Evolutionary conservation across 2,797 vertebrate species (phyloP).

Genomic region (Sebastes vulpes): DNA sequence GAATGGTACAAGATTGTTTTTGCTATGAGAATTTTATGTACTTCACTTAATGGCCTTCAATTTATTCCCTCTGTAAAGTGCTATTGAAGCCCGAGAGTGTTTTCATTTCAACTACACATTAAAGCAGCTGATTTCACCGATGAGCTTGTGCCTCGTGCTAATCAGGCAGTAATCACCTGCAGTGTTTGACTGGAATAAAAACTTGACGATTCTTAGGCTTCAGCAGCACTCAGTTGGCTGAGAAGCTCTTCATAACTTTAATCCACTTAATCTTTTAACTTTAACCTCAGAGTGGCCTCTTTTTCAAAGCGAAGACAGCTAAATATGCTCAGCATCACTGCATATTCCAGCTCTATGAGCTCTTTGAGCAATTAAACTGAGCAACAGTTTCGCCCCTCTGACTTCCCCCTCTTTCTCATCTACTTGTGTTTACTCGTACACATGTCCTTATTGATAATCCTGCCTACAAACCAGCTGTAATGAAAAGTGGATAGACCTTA

Average conservation of each 20-base stretch:
- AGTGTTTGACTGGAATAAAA: slow-evolving; percentile 7
- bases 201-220: not conserved
- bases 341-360: not conserved
- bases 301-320: not conserved
- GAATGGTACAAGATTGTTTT: slow-evolving; percentile 46
- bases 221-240: not conserved
- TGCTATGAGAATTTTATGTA: slow-evolving; percentile 38
- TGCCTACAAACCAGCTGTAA: not conserved
- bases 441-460: slow-evolving; percentile 13
- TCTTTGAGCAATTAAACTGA: not conserved
- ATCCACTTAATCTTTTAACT: slow-evolving; percentile 13
- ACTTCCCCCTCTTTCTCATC: not conserved
- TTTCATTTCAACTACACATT: slow-evolving; percentile 47
- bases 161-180: slow-evolving; percentile 48
- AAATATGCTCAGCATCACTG: not conserved
- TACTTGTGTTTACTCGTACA: not conserved
- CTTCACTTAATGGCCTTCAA: slow-evolving; percentile 57
- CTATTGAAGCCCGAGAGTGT: slow-evolving; percentile 28
- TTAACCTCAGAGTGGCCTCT: slow-evolving; percentile 1
- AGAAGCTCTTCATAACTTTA: slow-evolving; percentile 1
- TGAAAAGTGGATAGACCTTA: not conserved
- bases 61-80: slow-evolving; percentile 51
- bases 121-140: slow-evolving; percentile 33
- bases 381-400: not conserved
- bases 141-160: slow-evolving; percentile 10